These are phyloP conservation scores for Trichonephila clavipes DNA, from an alignment of 1,140 invertebrate genomes.

Conservation along the genomic window DNA sequence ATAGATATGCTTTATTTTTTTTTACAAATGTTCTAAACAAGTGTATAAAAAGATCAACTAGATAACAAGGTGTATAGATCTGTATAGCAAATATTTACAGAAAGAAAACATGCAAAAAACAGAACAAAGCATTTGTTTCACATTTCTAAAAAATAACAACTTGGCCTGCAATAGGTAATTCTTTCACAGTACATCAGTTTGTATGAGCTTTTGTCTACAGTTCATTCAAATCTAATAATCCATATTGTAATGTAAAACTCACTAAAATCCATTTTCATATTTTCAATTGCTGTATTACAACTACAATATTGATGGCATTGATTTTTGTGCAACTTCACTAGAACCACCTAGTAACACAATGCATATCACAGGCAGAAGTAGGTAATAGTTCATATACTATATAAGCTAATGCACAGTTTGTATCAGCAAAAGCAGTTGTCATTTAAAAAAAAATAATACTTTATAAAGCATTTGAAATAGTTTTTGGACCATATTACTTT, in stretches of 20 bases:
- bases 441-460: background rate
- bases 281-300: too few relatives aligned
- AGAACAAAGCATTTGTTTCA: constrained; percentile 38
- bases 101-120: constrained; percentile 41
- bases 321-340: background rate
- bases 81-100: constrained; percentile 73
- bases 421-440: background rate
- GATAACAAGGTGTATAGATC: constrained; percentile 71
- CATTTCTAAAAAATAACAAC: background rate
- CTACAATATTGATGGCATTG: background rate
- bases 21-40: constrained; percentile 71
- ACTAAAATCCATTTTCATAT: background rate
- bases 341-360: constrained; percentile 10
- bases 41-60: constrained; percentile 74
- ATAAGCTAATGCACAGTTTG: background rate
- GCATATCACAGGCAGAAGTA: background rate
- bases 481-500: background rate
- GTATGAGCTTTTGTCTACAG: background rate
- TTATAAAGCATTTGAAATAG: background rate
- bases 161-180: background rate
- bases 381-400: background rate
- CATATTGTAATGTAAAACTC: background rate
- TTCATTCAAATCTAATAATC: background rate
- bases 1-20: constrained; percentile 69
- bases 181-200: background rate